Evolutionary conservation across 1,140 invertebrate species (phyloP).

Genomic region (Nasonia longicornis): DNA sequence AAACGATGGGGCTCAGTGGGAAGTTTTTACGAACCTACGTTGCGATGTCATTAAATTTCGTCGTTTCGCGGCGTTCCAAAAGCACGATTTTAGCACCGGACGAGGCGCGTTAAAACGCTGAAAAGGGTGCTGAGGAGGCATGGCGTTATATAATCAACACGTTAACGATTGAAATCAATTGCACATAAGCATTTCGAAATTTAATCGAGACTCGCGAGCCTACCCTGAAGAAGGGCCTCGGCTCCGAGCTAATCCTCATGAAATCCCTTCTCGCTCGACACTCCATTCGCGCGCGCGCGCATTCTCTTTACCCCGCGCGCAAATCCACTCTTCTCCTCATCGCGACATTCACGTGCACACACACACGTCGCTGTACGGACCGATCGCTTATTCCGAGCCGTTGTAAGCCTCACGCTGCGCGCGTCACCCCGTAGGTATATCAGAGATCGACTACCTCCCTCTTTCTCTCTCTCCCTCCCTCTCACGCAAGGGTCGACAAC

Average conservation of each 20-base stretch:
- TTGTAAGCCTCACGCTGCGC: not conserved
- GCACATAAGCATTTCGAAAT: not conserved
- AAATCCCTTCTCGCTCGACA: not conserved
- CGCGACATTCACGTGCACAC: not conserved
- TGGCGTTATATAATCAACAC: not conserved
- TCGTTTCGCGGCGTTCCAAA: too few species aligned
- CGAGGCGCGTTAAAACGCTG: not conserved
- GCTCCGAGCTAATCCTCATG: not conserved
- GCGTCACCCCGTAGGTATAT: not conserved
- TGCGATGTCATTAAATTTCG: too few species aligned
- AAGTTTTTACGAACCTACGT: not conserved
- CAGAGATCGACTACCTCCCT: not conserved
- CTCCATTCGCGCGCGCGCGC: not conserved
- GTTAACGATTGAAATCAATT: not conserved
- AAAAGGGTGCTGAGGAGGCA: not conserved
- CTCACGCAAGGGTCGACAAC: not conserved
- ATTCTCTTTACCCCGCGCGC: not conserved
- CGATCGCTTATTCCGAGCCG: constrained; percentile 7
- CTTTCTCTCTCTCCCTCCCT: not conserved
- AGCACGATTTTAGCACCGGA: too few species aligned
- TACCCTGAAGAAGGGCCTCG: not conserved
- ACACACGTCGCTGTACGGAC: too few species aligned
- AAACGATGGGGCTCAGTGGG: too few species aligned
- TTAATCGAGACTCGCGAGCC: too few species aligned
- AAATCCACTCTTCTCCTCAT: not conserved